Evolutionary conservation across 2,888 invertebrate genomes (phyloP), one percentile per base, ranked within the genome.

Genomic region (Limulus polyphemus): DNA sequence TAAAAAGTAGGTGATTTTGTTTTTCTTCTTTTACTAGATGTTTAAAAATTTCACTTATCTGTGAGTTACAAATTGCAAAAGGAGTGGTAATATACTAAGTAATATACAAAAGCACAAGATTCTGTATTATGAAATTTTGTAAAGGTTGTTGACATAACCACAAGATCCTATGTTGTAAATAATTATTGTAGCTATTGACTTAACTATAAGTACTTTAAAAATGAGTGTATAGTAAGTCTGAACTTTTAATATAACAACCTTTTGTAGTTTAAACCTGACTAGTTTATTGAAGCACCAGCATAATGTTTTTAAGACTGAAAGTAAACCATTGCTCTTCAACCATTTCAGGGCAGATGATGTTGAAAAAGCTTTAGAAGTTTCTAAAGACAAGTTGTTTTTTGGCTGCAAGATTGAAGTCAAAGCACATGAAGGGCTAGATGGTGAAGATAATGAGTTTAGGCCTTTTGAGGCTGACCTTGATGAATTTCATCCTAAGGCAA

Each of bases 401-500:
- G 95, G 95, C 72, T 90, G 91, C 78, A 93, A 93, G 81, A 94
- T 97, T 78, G 90, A 91, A 77, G 94, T 95, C 71, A 88, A 87
- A 67, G 88, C 91, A 64, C 92, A 94, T 80, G 90, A 91, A 78
- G 93, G 92, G 54, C 74, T 79, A 68, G 80, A 80, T 76, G 78
- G 77, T 59, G 78, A 77, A 61, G 77, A 78, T 69, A 76, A 77
- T 70, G 77, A 76, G 68, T 74, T 75, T 69, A 72, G 75, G 73
- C 90, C 90, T 62, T 88, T 90, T 77, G 94, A 94, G 81, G 90
- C 91, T 71, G 94, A 94, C 78, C 83, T 94, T 74, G 92, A 97
- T 79, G 95, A 95, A 79, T 94, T 88, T 79, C 93, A 95, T 81
- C 93, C 93, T 57, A 95, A 94, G 79, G 93, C 95, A 61, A 95